Evolutionary conservation across 2,888 invertebrate genomes (phyloP), one percentile per base, ranked within the genome.

Genomic region (Helobdella robusta): DNA sequence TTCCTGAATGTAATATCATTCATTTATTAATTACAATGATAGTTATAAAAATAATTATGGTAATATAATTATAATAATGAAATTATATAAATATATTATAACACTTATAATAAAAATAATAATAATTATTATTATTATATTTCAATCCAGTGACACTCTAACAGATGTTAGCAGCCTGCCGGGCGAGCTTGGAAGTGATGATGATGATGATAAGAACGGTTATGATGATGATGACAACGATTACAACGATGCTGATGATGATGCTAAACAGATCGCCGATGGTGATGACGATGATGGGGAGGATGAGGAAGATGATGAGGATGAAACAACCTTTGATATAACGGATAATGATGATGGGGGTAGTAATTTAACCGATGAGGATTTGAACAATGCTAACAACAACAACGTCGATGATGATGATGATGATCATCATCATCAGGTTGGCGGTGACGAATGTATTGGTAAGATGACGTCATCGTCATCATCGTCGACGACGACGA

Each of bases 141-240:
- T n/a, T 15, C 44, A 15, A n/a, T 36, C 18, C 59, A 62, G 62
- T 35, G 62, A 62, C 50, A 62, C 62, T n/a, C 34, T 62, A 1
- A 62, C 62, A 20, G 62, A 62, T 28, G 62, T 62, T n/a, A 62
- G 62, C 50, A 62, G 62, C 32, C 28, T 62, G 15, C 62, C 62
- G 18, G 62, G 62, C 4, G 62, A 62, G 34, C 18, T 46, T 23
- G 46, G 30, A 3, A 62, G 62, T 25, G 44, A 54, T 4, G 11
- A 54, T 25, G 54, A 54, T 5, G 11, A n/a, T 54, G 54, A 20
- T 20, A n/a, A 30, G n/a, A 30, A 28, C 28, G 32, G 32, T 28
- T 56, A 28, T 30, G 56, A 56, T 28, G 28, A 56, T 32, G 56
- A 56, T 8, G 56, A 56, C 15, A n/a, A 56, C 32, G 56, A 56